phyloP scores from a whole-genome alignment of 1,140 invertebrate species.

The Caenorhabditis inopinata region DNA sequence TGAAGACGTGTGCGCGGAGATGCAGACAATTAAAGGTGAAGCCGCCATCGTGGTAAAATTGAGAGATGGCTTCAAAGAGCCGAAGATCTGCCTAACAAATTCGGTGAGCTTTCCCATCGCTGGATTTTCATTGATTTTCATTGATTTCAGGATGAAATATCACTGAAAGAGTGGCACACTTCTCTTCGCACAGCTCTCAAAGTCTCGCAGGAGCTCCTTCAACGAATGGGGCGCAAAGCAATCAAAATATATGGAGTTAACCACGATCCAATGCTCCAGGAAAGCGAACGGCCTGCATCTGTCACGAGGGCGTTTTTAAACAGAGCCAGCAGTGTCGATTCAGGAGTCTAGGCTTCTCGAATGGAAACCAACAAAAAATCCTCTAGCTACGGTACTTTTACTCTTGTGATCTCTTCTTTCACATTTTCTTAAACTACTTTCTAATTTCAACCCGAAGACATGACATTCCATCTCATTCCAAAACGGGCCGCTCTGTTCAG shows the following conservation, averaged over 20 bases:
- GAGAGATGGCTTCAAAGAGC: conserved; percentile 74
- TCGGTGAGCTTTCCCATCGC: no score
- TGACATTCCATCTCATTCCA: background rate
- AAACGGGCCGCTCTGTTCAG: background rate
- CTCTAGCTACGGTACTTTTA: conserved; percentile 1
- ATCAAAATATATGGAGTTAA: conserved; percentile 89
- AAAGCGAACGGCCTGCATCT: conserved; percentile 60
- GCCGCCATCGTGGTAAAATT: conserved; percentile 87
- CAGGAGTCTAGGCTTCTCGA: conserved; percentile 41
- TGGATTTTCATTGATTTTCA: background rate
- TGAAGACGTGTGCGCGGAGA: conserved; percentile 80
- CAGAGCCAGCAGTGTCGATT: conserved; percentile 62
- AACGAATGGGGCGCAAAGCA: conserved; percentile 90
- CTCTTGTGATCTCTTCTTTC: conserved; percentile 1
- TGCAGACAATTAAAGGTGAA: conserved; percentile 85
- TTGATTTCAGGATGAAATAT: conserved; percentile 66
- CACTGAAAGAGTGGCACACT: conserved; percentile 85
- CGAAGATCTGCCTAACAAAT: conserved; percentile 86
- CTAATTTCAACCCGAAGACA: no score
- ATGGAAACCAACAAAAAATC: background rate
- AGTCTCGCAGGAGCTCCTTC: conserved; percentile 83
- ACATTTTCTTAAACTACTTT: background rate
- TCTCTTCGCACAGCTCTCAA: conserved; percentile 87
- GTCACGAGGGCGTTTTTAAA: conserved; percentile 64
- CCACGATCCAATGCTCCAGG: conserved; percentile 64